Percentiles rank a stretch among this genome's conserved stretches.
phyloP scores from a whole-genome alignment of 2,797 vertebrate species.

The Pipistrellus kuhlii region DNA sequence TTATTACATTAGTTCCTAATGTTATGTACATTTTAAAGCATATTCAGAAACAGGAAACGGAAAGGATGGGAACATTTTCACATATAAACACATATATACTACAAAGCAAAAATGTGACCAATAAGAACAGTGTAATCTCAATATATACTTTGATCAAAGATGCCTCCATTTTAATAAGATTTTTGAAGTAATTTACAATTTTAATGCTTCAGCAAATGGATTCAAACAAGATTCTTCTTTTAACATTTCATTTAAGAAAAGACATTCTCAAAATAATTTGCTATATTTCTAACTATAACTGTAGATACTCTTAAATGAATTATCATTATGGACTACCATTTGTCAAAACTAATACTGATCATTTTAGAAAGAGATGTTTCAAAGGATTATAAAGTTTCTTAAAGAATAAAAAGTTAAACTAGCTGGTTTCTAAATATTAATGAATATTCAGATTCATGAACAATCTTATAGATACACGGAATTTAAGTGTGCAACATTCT shows the following conservation, averaged over 20 bases:
- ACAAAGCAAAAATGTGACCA: neutral
- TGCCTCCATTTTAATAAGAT: neutral
- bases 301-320: neutral
- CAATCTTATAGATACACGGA: neutral
- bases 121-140: neutral
- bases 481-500: neutral
- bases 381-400: neutral
- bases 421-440: neutral
- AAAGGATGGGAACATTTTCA: neutral
- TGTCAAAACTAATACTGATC: neutral
- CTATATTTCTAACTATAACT: neutral
- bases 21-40: neutral
- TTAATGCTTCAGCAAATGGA: neutral
- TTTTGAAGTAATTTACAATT: neutral
- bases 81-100: neutral
- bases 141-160: neutral
- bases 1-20: neutral
- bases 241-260: neutral
- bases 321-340: neutral
- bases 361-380: neutral
- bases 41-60: neutral
- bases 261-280: neutral
- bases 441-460: neutral
- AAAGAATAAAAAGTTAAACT: neutral
- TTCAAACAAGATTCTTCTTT: neutral